Evolutionary conservation across 2,797 vertebrate genomes (phyloP).

Genomic region (Sternarchorhynchus goeldii): DNA sequence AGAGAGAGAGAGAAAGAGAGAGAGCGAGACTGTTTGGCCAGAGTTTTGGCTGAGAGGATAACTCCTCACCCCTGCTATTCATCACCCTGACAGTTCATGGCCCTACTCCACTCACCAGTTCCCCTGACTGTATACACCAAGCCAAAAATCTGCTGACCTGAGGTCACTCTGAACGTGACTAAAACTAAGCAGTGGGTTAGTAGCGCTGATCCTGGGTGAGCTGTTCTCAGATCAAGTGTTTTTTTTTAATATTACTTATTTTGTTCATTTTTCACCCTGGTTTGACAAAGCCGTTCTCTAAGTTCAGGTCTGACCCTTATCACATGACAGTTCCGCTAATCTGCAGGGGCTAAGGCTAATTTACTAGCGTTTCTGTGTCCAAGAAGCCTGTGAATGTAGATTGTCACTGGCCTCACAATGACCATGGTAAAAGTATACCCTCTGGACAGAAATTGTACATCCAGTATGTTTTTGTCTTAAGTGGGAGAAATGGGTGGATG

Average conservation of each 20-base stretch:
- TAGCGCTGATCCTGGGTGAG: slow-evolving; percentile 5
- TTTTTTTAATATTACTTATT: background rate
- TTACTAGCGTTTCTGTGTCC: no score
- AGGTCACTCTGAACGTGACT: background rate
- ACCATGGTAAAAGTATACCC: no score
- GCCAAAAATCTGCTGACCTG: background rate
- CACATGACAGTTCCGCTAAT: background rate
- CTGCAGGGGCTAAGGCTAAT: no score
- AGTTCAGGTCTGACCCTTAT: background rate
- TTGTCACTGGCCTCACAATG: no score
- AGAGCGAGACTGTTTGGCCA: slow-evolving; percentile 10
- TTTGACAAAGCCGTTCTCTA: no score
- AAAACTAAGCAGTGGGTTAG: no score
- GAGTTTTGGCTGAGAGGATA: no score
- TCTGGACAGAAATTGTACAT: no score
- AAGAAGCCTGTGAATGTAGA: no score
- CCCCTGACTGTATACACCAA: background rate
- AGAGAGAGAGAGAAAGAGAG: slow-evolving; percentile 8
- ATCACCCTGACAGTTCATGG: background rate
- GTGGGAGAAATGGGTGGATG: no score
- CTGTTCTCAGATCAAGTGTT: background rate
- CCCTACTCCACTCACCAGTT: background rate
- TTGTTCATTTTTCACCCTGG: no score
- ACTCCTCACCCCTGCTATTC: slow-evolving; percentile 29
- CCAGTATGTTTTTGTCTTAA: no score